phyloP scores from a whole-genome alignment of 2,797 vertebrate genomes.

The Thamnophis elegans region DNA sequence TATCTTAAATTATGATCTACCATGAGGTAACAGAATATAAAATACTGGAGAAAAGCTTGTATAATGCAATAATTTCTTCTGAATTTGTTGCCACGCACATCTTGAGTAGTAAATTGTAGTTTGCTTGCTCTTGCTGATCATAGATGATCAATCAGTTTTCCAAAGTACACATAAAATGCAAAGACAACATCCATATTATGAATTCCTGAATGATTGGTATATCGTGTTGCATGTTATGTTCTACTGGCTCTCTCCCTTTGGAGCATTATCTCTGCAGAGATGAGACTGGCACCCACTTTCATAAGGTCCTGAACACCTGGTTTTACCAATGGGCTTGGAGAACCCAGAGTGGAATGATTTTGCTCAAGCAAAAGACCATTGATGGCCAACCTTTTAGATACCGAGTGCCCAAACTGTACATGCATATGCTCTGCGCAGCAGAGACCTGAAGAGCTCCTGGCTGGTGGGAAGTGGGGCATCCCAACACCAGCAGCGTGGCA shows the following conservation, averaged over 20 bases:
- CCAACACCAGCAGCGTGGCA: no score
- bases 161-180: background rate
- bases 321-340: background rate
- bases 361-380: background rate
- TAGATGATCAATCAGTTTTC: background rate
- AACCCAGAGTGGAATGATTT: background rate
- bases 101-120: background rate
- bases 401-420: no score
- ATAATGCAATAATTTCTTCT: background rate
- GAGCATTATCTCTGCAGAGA: background rate
- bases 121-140: background rate
- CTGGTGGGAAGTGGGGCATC: no score
- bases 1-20: background rate
- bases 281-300: background rate
- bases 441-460: no score
- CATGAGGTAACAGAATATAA: background rate
- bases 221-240: background rate
- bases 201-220: background rate
- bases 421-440: no score
- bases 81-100: background rate
- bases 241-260: background rate
- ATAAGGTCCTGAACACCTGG: background rate
- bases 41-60: background rate
- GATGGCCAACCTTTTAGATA: no score
- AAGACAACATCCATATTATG: background rate